Conservation (phyloP, 2,888 invertebrate genomes). For the Latrodectus elegans region DNA sequence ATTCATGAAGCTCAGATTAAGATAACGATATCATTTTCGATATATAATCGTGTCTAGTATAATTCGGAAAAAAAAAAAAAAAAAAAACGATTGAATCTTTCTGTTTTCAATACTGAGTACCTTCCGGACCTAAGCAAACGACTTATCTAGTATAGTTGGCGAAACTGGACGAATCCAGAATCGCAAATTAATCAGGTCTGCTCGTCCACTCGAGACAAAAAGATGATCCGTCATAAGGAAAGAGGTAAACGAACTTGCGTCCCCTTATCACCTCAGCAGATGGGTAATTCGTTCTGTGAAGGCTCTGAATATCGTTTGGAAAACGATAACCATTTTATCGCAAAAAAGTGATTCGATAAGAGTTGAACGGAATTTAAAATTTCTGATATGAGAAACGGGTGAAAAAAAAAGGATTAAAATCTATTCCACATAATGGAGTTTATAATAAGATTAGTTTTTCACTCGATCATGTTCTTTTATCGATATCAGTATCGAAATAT, state of each 20-base stretch:
- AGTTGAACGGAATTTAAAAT: not conserved
- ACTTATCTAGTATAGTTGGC: too few species aligned
- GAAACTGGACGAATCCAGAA: conserved; percentile 1
- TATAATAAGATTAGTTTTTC: too few species aligned
- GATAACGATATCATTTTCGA: too few species aligned
- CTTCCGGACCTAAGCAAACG: too few species aligned
- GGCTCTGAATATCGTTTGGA: not conserved
- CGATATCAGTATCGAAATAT: not conserved
- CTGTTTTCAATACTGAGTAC: too few species aligned
- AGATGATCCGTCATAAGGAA: conserved; percentile 7
- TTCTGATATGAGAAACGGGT: not conserved
- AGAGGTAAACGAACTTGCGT: not conserved
- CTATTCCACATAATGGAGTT: too few species aligned
- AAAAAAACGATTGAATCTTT: too few species aligned
- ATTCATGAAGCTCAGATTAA: too few species aligned
- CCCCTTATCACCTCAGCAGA: not conserved
- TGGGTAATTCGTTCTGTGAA: not conserved
- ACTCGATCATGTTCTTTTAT: too few species aligned
- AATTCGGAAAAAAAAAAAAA: too few species aligned
- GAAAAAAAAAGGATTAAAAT: not conserved
- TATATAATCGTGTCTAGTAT: too few species aligned
- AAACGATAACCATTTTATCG: not conserved
- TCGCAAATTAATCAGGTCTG: not conserved
- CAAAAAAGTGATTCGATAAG: not conserved
- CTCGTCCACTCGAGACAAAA: not conserved